Conservation (phyloP, 2,797 vertebrate species). For the Myotis myotis region DNA sequence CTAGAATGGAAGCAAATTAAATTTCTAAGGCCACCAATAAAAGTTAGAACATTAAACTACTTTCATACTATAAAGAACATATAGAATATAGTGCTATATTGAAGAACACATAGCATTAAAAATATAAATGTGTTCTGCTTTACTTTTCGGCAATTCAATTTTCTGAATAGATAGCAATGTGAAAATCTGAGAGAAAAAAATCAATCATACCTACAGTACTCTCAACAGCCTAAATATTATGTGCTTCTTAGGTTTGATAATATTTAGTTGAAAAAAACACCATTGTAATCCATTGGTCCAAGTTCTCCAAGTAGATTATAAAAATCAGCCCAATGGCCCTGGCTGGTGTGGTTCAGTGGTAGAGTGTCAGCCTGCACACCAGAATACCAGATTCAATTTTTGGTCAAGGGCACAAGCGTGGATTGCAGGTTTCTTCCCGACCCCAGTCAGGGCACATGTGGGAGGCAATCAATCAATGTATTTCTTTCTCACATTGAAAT, state of each 20-base stretch:
- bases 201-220: conserved; percentile 39
- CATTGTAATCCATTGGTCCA: not conserved
- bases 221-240: not conserved
- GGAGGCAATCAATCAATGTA: too few species aligned
- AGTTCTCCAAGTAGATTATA: not conserved
- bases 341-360: not conserved
- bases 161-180: conserved; percentile 48
- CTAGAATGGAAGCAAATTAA: conserved; percentile 55
- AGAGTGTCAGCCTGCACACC: not conserved
- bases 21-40: conserved; percentile 65
- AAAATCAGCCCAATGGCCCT: not conserved
- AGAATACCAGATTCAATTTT: not conserved
- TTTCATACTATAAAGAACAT: conserved; percentile 37
- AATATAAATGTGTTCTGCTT: conserved; percentile 46
- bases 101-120: conserved; percentile 53
- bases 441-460: not conserved
- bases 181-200: conserved; percentile 60
- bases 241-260: not conserved
- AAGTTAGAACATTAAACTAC: conserved; percentile 40
- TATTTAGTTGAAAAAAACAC: conserved; percentile 3
- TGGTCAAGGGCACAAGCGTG: not conserved
- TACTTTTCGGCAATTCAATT: conserved; percentile 41
- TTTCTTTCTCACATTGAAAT: too few species aligned
- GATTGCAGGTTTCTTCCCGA: not conserved
- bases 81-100: not conserved